Percentiles rank a stretch among this genome's conserved stretches.
phyloP scores from a whole-genome alignment of 2,113 vertebrate genomes.

The Stegastes partitus region DNA sequence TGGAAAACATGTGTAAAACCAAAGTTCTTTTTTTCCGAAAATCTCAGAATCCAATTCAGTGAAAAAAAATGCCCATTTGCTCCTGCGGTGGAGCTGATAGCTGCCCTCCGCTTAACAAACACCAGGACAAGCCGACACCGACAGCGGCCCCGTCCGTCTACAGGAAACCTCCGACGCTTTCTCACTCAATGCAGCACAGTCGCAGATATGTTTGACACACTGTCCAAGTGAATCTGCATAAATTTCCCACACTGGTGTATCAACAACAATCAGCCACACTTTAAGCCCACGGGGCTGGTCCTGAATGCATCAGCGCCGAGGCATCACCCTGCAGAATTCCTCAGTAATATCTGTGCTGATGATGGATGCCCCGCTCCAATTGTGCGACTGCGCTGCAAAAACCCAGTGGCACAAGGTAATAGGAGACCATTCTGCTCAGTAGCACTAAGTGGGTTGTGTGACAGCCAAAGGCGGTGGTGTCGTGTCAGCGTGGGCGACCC shows the following conservation, averaged over 20 bases:
- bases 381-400: constrained; percentile 41
- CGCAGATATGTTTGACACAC: constrained; percentile 22
- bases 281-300: not conserved
- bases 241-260: not conserved
- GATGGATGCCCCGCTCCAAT: constrained; percentile 37
- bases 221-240: constrained; percentile 40
- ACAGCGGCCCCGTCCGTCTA: not conserved
- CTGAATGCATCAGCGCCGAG: not conserved
- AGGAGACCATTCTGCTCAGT: constrained; percentile 42
- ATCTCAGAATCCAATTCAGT: not conserved
- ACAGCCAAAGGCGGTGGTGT: constrained; percentile 51
- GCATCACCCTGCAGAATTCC: constrained; percentile 25
- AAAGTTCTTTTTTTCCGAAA: not conserved
- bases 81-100: not conserved
- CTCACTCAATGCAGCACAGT: not conserved
- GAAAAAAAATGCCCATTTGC: no score
- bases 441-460: constrained; percentile 37
- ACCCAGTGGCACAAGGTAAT: constrained; percentile 25
- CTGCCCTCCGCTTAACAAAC: constrained; percentile 16
- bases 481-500: constrained; percentile 44
- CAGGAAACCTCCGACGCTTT: not conserved
- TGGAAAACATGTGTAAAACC: no score
- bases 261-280: constrained; percentile 9
- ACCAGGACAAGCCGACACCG: not conserved
- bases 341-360: constrained; percentile 16